Evolutionary conservation across 1,140 invertebrate species (phyloP).

Genomic region (Oryctes rhinoceros): DNA sequence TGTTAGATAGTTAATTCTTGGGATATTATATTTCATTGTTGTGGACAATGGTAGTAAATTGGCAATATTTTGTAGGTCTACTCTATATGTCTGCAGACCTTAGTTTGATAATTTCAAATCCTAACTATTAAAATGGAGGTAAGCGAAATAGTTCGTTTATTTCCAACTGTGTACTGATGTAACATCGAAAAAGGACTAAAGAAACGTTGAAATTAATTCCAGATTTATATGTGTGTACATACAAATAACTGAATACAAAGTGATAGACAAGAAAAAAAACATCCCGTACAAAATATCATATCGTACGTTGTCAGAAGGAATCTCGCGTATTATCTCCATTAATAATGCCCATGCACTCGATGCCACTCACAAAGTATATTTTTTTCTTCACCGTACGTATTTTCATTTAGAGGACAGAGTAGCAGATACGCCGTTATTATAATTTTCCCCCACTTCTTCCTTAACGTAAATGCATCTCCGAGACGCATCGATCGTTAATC

Average conservation of each 20-base stretch:
- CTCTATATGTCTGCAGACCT: no score
- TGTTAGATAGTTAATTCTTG: no score
- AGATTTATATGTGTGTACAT: conserved; percentile 95
- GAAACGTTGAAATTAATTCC: no score
- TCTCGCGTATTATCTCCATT: conserved; percentile 57
- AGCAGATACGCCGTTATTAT: conserved; percentile 27
- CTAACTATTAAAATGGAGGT: no score
- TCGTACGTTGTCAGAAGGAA: conserved; percentile 90
- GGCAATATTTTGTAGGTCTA: no score
- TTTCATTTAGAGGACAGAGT: not conserved
- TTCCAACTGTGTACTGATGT: no score
- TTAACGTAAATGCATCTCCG: conserved; percentile 12
- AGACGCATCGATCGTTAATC: conserved; percentile 27
- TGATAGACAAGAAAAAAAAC: conserved; percentile 76
- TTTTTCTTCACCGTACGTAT: not conserved
- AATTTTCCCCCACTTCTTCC: not conserved
- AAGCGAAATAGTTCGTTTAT: no score
- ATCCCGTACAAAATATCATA: no score
- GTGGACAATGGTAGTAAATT: no score
- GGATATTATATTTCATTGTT: no score
- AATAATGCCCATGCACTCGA: conserved; percentile 81
- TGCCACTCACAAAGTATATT: not conserved
- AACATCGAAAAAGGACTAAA: no score
- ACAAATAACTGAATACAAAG: conserved; percentile 76
- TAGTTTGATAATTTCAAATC: no score